Conservation (phyloP, 1,140 invertebrate species). For the Aphelinus certus region DNA sequence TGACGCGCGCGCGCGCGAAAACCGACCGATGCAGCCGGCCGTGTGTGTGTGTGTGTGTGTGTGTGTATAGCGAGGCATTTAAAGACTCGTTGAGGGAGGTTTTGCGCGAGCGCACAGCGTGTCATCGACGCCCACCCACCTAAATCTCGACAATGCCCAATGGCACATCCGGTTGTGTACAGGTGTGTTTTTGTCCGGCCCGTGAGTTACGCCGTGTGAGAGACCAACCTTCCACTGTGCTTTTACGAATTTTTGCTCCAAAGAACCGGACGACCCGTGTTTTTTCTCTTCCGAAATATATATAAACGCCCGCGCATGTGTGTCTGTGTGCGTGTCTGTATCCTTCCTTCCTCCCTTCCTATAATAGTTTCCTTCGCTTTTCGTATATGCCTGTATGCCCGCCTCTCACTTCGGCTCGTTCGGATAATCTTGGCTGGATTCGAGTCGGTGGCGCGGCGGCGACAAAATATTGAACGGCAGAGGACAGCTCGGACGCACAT, state of each 20-base stretch:
- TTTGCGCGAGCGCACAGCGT: conserved; percentile 43
- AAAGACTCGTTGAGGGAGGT: too few species aligned
- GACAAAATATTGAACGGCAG: conserved; percentile 14
- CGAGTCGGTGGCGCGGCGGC: conserved; percentile 3
- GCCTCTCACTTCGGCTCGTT: background rate
- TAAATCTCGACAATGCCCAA: conserved; percentile 27
- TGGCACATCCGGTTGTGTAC: conserved; percentile 35
- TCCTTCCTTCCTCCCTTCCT: too few species aligned
- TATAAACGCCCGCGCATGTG: background rate
- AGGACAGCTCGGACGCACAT: too few species aligned
- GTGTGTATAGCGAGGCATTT: too few species aligned
- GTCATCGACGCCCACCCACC: conserved; percentile 43
- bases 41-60: too few species aligned
- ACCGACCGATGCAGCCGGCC: background rate
- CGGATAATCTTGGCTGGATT: conserved; percentile 11
- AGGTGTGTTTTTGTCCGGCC: conserved; percentile 20
- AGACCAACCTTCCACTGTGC: background rate
- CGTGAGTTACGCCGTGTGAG: background rate
- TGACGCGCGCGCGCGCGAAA: conserved; percentile 42
- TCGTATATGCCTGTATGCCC: background rate
- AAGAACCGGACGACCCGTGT: conserved; percentile 9
- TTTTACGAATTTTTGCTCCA: conserved; percentile 12
- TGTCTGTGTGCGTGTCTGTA: too few species aligned
- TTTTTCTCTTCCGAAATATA: background rate
- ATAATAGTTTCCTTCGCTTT: background rate